Evolutionary conservation across 2,113 vertebrate species (phyloP).

Genomic region (Numenius arquata): DNA sequence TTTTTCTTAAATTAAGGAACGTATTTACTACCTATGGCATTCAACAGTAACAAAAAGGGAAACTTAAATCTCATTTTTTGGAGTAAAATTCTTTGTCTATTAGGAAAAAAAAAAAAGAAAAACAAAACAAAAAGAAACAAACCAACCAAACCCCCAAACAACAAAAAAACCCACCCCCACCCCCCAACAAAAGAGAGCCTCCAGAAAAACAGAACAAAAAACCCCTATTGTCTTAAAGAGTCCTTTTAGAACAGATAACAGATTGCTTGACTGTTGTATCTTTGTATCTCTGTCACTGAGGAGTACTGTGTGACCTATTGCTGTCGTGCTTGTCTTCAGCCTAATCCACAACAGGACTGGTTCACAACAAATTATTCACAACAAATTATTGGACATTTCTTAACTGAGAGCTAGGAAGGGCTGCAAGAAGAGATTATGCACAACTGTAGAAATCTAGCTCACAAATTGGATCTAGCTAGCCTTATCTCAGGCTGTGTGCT

Average conservation of each 20-base stretch:
- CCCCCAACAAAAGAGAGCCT: not conserved
- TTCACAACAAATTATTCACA: not conserved
- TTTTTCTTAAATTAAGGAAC: not conserved
- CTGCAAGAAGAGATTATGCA: not conserved
- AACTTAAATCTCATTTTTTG: not conserved
- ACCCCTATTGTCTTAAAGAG: rapidly evolving
- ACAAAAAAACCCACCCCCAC: no score
- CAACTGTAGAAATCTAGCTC: not conserved
- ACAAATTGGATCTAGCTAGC: not conserved
- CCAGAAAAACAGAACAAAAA: not conserved
- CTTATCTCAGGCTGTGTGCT: not conserved
- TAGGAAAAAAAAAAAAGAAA: not conserved
- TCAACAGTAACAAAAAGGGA: not conserved
- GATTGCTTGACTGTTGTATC: not conserved
- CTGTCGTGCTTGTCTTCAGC: not conserved
- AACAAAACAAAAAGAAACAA: no score
- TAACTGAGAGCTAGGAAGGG: not conserved
- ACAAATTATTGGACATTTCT: not conserved
- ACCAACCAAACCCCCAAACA: no score
- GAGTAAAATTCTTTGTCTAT: not conserved
- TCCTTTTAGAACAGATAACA: not conserved
- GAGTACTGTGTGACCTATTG: not conserved
- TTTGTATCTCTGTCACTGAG: not conserved
- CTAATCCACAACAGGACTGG: not conserved
- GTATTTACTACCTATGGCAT: not conserved